Evolutionary conservation across 53 echinoderm and acorn worm species (phyloP), one percentile per base, ranked within the genome.

Genomic region (Luidia sarsii): DNA sequence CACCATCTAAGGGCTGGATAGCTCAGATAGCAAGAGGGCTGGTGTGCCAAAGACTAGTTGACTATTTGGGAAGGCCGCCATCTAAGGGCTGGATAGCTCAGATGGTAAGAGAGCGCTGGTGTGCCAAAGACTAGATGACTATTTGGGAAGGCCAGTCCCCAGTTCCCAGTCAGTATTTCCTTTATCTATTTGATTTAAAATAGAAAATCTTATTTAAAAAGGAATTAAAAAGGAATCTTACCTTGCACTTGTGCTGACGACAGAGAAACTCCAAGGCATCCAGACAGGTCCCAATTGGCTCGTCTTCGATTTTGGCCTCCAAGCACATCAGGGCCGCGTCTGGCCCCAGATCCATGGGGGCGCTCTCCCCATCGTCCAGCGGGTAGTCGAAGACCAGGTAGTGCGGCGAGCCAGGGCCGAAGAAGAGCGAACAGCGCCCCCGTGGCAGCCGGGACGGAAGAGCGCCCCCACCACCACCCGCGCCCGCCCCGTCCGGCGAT

Each of bases 371-470:
- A 11, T 77, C 38, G 39, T 50, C 60, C 9, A 83, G 70, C 7
- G 62, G 66, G 36, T 85, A 61, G 20, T 88, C 67, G 56, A 85
- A 85, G 30, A 82, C 88, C 46, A 88, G 67, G 39, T 85, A 62
- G 14, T 75, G n/a, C 0, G 66, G 32, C 65, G 48, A 27, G 7
- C 14, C 18, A 31, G 75, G 23, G 60, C 77, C 22, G 66, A 75
- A 18, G 32, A 85, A 63, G 59, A 85, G 41, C 7, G 68, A 55
- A 67, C 65, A 77, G 66, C 67, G 46, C 75, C 56, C 79, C 57
- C 57, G 36, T 5, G 66, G 67, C 31, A 57, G 29, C 19, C 67
- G 51, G 33, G 66, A 41, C 0, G 83, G 56, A n/a, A 33, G 33
- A 55, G 75, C 15, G 7, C 35, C 30, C 14, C 33, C 23, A n/a